Base-by-base conservation (phyloP, 2,113 vertebrate genomes). In the Hypocryptadius cinnamomeus region DNA sequence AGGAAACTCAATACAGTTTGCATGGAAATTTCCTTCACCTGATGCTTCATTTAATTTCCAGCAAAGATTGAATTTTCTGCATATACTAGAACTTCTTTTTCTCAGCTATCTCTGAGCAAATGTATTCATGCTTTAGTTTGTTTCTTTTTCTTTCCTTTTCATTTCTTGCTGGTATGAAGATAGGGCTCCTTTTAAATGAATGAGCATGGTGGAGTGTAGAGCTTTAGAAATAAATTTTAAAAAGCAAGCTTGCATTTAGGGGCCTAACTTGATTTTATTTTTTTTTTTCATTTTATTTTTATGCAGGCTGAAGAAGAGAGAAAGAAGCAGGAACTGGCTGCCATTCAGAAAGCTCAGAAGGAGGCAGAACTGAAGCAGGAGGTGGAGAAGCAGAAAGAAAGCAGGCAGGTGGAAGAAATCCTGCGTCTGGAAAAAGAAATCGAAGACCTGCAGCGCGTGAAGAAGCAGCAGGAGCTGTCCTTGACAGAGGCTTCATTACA, bases 401-500 rank as follows among this genome's bases (percentile, higher is more conserved):
- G 98, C 23, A 97, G 98, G 44, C 98, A 99, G 94, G 99, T 99
- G 90, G 99, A 99, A 92, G 99, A 99, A 96, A 99, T 99, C 97
- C 97, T 99, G 20, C 98, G 99, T 5, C 97, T 99, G 85, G 99
- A 99, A 96, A 98, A 98, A 59, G 99, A 99, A 96, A 99, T 99
- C 45, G 99, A 99, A 96, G 97, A 98, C 28, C 97, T 99, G 87
- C 99, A 99, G 95, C 97, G 99, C 3, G 97, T 98, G 97, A 99
- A 99, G 97, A 99, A 99, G 97, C 98, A 96, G 20, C 99, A 99
- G 97, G 99, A 99, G 98, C 98, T 98, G 63, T 98, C 98, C 4
- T 89, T 99, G 97, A 99, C 98, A 0, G 98, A 99, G 85, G 98
- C 98, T 21, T 99, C 99, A 0, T 96, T 99, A 87, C 97, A 97